Percentiles rank a stretch among this genome's conserved stretches.
Evolutionary conservation across 2,113 vertebrate genomes (phyloP).

Genomic region (Channa maculata): DNA sequence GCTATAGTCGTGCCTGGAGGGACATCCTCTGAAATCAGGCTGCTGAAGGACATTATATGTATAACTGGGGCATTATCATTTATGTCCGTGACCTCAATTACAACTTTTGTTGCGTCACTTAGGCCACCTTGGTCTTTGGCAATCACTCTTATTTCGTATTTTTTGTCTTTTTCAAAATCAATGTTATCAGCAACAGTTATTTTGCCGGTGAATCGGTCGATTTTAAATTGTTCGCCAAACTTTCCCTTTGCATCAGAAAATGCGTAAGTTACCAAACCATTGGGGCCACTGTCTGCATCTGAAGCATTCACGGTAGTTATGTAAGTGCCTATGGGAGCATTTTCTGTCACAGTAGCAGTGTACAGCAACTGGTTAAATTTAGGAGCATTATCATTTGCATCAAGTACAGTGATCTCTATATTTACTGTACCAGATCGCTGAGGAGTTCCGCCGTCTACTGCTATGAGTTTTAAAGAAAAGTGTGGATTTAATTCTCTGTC

Average conservation of each 20-base stretch:
- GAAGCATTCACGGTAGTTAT: constrained; percentile 72
- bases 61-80: constrained; percentile 76
- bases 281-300: constrained; percentile 63
- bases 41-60: constrained; percentile 70
- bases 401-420: constrained; percentile 49
- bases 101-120: constrained; percentile 62
- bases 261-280: constrained; percentile 57
- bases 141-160: constrained; percentile 67
- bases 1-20: constrained; percentile 63
- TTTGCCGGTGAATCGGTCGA: constrained; percentile 59
- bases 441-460: constrained; percentile 58
- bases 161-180: constrained; percentile 73
- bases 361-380: constrained; percentile 68
- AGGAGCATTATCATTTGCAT: constrained; percentile 58
- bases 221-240: constrained; percentile 24
- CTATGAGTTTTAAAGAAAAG: constrained; percentile 49
- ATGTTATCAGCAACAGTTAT: constrained; percentile 61
- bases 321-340: constrained; percentile 36
- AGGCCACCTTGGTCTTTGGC: constrained; percentile 69
- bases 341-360: constrained; percentile 66
- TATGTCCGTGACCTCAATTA: constrained; percentile 68
- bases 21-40: constrained; percentile 56
- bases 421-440: constrained; percentile 62
- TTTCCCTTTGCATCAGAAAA: constrained; percentile 58
- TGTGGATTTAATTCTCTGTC: constrained; percentile 70